phyloP scores from a whole-genome alignment of 2,113 vertebrate species.

The Ciconia stormi region DNA sequence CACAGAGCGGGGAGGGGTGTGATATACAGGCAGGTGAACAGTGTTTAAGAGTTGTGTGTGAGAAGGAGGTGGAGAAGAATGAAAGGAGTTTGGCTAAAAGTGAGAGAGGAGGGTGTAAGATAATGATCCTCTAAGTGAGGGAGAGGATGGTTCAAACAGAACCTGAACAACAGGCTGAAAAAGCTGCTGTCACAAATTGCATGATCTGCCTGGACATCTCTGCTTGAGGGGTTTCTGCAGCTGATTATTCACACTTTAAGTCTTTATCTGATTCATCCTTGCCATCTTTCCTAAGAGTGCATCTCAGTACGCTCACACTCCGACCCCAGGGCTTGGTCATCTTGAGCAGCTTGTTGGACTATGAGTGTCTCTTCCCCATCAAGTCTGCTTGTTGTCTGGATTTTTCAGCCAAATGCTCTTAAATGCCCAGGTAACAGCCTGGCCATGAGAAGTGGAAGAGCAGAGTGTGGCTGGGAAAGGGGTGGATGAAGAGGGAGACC shows the following conservation, averaged over 20 bases:
- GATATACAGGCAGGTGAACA: neutral
- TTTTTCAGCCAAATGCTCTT: neutral
- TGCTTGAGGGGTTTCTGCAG: neutral
- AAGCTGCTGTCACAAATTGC: neutral
- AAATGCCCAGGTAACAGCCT: neutral
- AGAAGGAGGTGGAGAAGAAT: neutral
- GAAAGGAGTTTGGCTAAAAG: neutral
- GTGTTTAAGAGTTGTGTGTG: neutral
- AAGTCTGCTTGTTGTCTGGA: neutral
- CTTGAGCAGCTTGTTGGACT: neutral
- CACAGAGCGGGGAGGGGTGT: neutral
- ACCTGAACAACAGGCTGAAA: neutral
- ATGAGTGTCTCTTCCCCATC: neutral
- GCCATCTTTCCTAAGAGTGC: neutral
- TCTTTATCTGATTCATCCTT: neutral
- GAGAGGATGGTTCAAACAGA: neutral
- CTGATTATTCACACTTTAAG: neutral
- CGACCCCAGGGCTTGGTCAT: neutral
- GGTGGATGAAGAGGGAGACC: neutral
- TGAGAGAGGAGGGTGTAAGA: neutral
- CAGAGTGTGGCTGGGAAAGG: neutral
- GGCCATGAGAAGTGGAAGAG: neutral
- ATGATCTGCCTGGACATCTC: neutral
- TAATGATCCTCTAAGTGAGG: neutral
- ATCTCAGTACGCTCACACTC: neutral